Evolutionary conservation across 2,113 vertebrate genomes (phyloP), one percentile per base, ranked within the genome.

Genomic region (Protobothrops mucrosquamatus): DNA sequence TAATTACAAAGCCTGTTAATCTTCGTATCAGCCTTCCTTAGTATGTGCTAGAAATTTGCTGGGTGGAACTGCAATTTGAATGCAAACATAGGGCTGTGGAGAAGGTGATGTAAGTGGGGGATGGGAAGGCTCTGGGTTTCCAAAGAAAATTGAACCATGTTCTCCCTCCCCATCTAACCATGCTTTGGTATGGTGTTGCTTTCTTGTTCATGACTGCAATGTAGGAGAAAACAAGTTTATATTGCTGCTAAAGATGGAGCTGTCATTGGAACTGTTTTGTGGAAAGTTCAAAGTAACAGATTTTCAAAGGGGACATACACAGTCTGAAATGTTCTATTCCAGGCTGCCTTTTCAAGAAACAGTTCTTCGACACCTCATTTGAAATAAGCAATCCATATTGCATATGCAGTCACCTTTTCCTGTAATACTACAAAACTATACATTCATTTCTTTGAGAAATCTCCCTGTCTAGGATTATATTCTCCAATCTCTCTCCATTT

Each of bases 11-110:
- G 94, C 95, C 94, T 14, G 29, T 95, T 96, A 95, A 96, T 95
- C 96, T 96, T 95, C 94, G 92, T 96, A 96, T 97, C 96, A 97
- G 92, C 93, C 95, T 96, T 92, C 95, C 95, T 96, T 95, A 96
- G 95, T 97, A 94, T 95, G 46, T 34, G 94, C 94, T 94, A 92
- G 94, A 94, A 92, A 96, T 94, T 95, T 94, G 93, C 91, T 93
- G 96, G 94, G 95, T 94, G 95, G 94, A 96, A 93, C 91, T 93
- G 91, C 92, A 93, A 97, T 96, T 96, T 96, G 91, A 92, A 94
- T 91, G 90, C 74, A 94, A 94, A 92, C 61, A 91, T 51, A 95
- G 34, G 39, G n/a, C 15, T 94, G 12, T 46, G 89, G 46, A 94
- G 94, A 94, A 89, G 86, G 52, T 92, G 74, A 94, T 86, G 92